A percentile compares a stretch with the other conserved stretches of the same genome.
These are phyloP conservation scores for Meloidogyne hapla DNA, from an alignment of 1,140 invertebrate species.

Conservation along the genomic window DNA sequence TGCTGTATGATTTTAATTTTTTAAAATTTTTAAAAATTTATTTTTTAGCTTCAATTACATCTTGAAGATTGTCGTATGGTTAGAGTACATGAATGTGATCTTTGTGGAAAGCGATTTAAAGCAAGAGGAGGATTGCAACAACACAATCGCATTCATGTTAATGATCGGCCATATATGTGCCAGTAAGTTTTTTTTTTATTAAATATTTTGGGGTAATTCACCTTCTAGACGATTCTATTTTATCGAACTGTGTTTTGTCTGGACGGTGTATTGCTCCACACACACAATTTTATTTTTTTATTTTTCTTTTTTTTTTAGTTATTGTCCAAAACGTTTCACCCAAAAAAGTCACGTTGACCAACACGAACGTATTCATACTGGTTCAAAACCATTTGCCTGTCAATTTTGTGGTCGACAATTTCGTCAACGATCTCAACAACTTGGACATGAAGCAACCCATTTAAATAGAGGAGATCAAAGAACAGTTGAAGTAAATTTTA, in stretches of 20 bases:
- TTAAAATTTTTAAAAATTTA: background rate
- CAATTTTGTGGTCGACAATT: slow-evolving; percentile 56
- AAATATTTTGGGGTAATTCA: no score
- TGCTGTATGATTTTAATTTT: background rate
- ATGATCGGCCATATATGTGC: slow-evolving; percentile 60
- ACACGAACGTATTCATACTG: slow-evolving; percentile 61
- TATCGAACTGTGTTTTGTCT: no score
- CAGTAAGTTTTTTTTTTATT: slow-evolving; percentile 11
- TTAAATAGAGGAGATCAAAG: slow-evolving; percentile 30
- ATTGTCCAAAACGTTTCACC: slow-evolving; percentile 56
- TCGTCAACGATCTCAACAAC: slow-evolving; percentile 58
- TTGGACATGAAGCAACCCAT: slow-evolving; percentile 60
- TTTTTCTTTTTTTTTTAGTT: slow-evolving; percentile 22
- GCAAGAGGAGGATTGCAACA: slow-evolving; percentile 60
- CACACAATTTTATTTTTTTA: no score
- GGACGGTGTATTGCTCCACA: no score
- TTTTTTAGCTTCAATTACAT: slow-evolving; percentile 25
- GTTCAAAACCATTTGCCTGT: slow-evolving; percentile 57
- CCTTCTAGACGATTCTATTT: no score
- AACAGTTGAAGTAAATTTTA: background rate
- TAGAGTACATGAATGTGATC: slow-evolving; percentile 37
- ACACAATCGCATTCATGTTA: slow-evolving; percentile 56
- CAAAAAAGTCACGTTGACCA: slow-evolving; percentile 58
- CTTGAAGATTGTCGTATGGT: slow-evolving; percentile 39
- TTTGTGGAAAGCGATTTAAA: slow-evolving; percentile 54